Conservation (phyloP, 2,888 invertebrate species). For the Amitus sp. region DNA sequence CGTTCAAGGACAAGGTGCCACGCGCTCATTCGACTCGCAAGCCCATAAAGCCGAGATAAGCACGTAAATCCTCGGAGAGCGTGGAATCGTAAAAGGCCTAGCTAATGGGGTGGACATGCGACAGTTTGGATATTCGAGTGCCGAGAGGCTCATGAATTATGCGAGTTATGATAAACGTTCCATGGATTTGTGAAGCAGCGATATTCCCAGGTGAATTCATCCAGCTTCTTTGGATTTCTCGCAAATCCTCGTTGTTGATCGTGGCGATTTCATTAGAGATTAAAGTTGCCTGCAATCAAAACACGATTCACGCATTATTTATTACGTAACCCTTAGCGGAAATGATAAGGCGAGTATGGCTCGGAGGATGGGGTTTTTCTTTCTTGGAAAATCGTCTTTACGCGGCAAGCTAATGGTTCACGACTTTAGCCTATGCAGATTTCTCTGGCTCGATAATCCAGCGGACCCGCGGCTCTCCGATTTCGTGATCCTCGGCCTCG, state of each 20-base stretch:
- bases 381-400: conserved; percentile 43
- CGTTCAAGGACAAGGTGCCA: conserved; percentile 28
- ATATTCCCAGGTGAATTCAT: conserved; percentile 23
- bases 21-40: conserved; percentile 22
- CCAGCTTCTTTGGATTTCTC: conserved; percentile 21
- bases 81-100: conserved; percentile 40
- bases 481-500: conserved; percentile 45
- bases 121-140: conserved; percentile 41
- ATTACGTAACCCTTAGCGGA: neutral
- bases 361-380: neutral
- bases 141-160: conserved; percentile 43
- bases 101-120: conserved; percentile 43
- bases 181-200: conserved; percentile 27
- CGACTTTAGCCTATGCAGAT: conserved; percentile 62
- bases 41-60: conserved; percentile 27
- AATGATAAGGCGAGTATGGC: too few species aligned
- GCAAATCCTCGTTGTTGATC: conserved; percentile 22
- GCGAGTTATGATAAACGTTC: conserved; percentile 42
- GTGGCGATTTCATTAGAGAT: conserved; percentile 23
- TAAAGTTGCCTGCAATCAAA: conserved; percentile 12
- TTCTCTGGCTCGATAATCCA: conserved; percentile 55
- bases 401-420: conserved; percentile 57
- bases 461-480: conserved; percentile 46
- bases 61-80: conserved; percentile 33
- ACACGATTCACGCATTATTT: conserved; percentile 4